These are phyloP conservation scores for Podotricha telesiphe DNA, from an alignment of 2,888 invertebrate species.

Conservation along the genomic window DNA sequence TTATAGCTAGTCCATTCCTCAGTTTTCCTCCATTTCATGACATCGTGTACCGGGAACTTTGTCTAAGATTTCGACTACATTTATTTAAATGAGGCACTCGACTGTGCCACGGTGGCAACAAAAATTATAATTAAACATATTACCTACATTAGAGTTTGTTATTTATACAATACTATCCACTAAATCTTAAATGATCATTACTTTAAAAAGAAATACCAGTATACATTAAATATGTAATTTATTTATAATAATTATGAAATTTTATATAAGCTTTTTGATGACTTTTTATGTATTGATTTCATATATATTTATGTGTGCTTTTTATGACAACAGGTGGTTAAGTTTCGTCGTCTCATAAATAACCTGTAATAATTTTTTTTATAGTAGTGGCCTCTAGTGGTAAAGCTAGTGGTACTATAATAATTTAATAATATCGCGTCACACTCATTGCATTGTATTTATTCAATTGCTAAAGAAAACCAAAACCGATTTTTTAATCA, in stretches of 20 bases:
- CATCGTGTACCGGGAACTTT: too few relatives aligned
- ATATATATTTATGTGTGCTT: not conserved
- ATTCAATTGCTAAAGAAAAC: not conserved
- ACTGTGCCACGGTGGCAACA: too few relatives aligned
- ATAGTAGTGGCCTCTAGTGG: constrained; percentile 1
- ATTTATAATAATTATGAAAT: too few relatives aligned
- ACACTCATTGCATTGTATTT: too few relatives aligned
- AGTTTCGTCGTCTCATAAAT: not conserved
- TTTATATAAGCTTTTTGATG: too few relatives aligned
- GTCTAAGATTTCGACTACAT: not conserved
- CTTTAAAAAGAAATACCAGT: too few relatives aligned
- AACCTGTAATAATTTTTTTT: not conserved
- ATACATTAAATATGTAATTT: too few relatives aligned
- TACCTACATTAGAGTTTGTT: too few relatives aligned
- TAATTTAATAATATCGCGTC: not conserved
- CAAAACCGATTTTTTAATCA: not conserved
- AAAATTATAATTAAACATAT: too few relatives aligned
- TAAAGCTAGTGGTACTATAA: not conserved
- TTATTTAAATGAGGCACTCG: not conserved
- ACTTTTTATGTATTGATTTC: not conserved
- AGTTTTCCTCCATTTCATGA: not conserved
- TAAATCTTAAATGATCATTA: too few relatives aligned
- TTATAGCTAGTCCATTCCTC: too few relatives aligned
- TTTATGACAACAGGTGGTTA: not conserved
- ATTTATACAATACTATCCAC: too few relatives aligned